Conservation (phyloP, 2,888 invertebrate species). For the Drosophila niveifrons region DNA sequence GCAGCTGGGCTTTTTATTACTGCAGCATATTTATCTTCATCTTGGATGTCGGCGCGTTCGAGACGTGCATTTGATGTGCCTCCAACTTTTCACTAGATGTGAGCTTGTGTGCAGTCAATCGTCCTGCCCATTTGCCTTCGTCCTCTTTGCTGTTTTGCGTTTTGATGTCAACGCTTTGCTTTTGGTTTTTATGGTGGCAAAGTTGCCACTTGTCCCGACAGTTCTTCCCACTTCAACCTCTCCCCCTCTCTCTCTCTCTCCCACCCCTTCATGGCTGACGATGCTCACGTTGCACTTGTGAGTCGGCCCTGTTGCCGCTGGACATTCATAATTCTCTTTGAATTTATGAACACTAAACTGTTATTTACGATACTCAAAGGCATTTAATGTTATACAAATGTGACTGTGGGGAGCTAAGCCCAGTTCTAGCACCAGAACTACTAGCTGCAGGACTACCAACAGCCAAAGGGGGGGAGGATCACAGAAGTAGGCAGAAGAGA, state of each 20-base stretch:
- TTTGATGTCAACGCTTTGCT: conserved; percentile 64
- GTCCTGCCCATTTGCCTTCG: conserved; percentile 49
- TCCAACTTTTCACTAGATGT: conserved; percentile 20
- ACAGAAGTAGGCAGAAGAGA: conserved; percentile 12
- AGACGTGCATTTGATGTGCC: conserved; percentile 73
- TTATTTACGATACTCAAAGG: conserved; percentile 83
- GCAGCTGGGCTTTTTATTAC: conserved; percentile 66
- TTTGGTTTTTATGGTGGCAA: conserved; percentile 64
- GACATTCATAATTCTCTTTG: conserved; percentile 83
- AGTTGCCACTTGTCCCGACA: conserved; percentile 55
- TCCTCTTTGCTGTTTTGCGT: conserved; percentile 68
- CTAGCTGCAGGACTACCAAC: neutral
- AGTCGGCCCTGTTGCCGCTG: conserved; percentile 44
- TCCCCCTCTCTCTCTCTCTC: neutral
- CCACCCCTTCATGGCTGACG: neutral
- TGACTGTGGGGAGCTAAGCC: conserved; percentile 63
- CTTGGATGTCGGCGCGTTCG: conserved; percentile 68
- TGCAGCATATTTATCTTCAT: conserved; percentile 77
- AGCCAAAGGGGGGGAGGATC: neutral
- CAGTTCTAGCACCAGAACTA: neutral
- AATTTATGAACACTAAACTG: conserved; percentile 84
- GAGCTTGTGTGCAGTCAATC: conserved; percentile 52
- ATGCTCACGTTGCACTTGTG: conserved; percentile 56
- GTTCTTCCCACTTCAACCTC: conserved; percentile 9
- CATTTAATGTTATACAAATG: conserved; percentile 79